Percentiles rank a stretch among this genome's conserved stretches.
Evolutionary conservation across 2,113 vertebrate species (phyloP).

Genomic region (Nannospalax galili): DNA sequence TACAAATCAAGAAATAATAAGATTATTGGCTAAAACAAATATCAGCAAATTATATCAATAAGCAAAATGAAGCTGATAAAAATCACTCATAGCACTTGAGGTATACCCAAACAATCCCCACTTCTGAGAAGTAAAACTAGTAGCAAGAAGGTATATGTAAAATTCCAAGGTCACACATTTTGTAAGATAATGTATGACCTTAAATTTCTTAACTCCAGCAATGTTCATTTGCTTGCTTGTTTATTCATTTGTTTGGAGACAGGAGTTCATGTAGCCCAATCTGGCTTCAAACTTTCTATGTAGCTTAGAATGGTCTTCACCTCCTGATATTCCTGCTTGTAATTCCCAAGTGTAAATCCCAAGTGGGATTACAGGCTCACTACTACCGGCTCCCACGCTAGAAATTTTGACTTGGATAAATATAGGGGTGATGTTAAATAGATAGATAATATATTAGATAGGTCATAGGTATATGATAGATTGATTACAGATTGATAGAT

Average conservation of each 20-base stretch:
- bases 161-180: not conserved
- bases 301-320: not conserved
- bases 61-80: not conserved
- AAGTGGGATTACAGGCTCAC: not conserved
- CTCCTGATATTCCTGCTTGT: not conserved
- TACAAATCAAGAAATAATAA: no score
- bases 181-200: not conserved
- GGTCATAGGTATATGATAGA: not conserved
- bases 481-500: no score
- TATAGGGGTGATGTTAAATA: not conserved
- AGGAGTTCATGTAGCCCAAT: no score
- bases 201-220: not conserved
- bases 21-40: no score
- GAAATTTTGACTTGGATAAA: not conserved
- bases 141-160: not conserved
- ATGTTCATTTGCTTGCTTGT: not conserved
- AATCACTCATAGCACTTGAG: not conserved
- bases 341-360: not conserved
- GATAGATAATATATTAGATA: not conserved
- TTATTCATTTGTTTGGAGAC: not conserved
- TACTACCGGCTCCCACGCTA: not conserved
- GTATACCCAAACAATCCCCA: not conserved
- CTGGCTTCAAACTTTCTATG: not conserved
- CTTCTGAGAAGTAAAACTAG: not conserved
- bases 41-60: not conserved